phyloP scores from a whole-genome alignment of 2,797 vertebrate species.

The Sebastes nivosus region DNA sequence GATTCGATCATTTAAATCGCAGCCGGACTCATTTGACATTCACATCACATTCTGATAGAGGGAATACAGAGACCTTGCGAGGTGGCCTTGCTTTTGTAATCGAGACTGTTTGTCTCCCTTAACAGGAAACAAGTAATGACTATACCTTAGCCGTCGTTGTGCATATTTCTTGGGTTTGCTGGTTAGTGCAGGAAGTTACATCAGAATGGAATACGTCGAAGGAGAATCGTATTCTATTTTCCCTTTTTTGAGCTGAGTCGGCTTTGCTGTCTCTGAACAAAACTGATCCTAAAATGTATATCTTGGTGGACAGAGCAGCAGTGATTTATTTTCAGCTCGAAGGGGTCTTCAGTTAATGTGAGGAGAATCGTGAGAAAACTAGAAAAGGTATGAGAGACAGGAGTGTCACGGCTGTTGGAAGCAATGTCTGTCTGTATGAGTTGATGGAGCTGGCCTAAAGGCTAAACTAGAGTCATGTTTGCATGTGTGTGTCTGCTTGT shows the following conservation, averaged over 20 bases:
- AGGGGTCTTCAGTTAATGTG: background rate
- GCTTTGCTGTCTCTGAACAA: background rate
- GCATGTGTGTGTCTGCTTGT: background rate
- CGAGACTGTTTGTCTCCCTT: background rate
- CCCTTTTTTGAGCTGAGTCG: background rate
- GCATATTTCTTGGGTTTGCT: background rate
- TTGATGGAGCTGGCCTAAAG: background rate
- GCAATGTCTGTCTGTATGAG: background rate
- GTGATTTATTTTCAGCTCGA: constrained; percentile 7
- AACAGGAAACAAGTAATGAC: constrained; percentile 8
- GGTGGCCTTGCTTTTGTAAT: constrained; percentile 29
- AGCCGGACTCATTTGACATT: constrained; percentile 19
- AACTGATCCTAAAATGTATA: background rate
- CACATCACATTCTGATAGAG: constrained; percentile 15
- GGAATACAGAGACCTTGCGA: constrained; percentile 6
- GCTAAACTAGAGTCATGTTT: background rate
- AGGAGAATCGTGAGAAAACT: constrained; percentile 1
- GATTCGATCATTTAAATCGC: background rate
- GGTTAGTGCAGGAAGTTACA: background rate
- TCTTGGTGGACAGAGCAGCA: constrained; percentile 9
- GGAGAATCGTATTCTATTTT: background rate
- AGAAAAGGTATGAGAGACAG: background rate
- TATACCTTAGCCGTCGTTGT: background rate
- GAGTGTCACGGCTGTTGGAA: background rate
- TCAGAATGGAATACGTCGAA: background rate